A percentile compares a stretch with the other conserved stretches of the same genome.
Conservation (phyloP, 2,888 invertebrate species). For the Electrophaes corylata region DNA sequence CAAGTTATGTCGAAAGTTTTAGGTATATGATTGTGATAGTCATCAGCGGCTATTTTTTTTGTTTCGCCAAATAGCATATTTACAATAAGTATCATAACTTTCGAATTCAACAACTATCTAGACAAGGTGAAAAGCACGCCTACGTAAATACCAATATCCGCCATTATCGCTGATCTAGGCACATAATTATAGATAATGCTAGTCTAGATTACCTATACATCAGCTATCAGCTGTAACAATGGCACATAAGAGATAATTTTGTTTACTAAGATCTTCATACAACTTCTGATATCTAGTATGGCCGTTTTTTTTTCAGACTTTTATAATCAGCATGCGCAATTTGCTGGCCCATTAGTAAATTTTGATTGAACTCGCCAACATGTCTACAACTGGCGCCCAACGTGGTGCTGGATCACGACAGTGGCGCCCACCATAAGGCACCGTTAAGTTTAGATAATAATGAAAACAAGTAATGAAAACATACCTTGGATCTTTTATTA, state of each 20-base stretch:
- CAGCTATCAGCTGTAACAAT: neutral
- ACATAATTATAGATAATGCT: neutral
- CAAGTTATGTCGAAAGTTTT: too few relatives aligned
- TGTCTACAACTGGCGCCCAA: slow-evolving; percentile 2
- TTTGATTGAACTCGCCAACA: too few relatives aligned
- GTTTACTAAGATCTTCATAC: neutral
- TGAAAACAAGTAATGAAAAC: too few relatives aligned
- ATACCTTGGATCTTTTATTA: too few relatives aligned
- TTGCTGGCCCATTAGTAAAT: too few relatives aligned
- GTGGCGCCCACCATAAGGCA: slow-evolving; percentile 1
- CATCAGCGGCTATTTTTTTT: too few relatives aligned
- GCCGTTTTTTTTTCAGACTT: too few relatives aligned
- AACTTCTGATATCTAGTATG: neutral
- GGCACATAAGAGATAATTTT: neutral
- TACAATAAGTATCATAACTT: neutral
- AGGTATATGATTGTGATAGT: too few relatives aligned
- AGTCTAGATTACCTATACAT: neutral
- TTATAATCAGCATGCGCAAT: too few relatives aligned
- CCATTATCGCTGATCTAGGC: neutral
- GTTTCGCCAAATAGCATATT: too few relatives aligned
- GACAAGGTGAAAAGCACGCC: slow-evolving; percentile 9
- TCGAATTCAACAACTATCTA: neutral
- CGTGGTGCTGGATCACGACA: neutral
- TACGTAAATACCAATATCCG: slow-evolving; percentile 14
- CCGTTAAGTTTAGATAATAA: too few relatives aligned